A percentile compares a stretch with the other conserved stretches of the same genome.
phyloP scores from a whole-genome alignment of 2,888 invertebrate genomes.

The Pediacus dermestoides region DNA sequence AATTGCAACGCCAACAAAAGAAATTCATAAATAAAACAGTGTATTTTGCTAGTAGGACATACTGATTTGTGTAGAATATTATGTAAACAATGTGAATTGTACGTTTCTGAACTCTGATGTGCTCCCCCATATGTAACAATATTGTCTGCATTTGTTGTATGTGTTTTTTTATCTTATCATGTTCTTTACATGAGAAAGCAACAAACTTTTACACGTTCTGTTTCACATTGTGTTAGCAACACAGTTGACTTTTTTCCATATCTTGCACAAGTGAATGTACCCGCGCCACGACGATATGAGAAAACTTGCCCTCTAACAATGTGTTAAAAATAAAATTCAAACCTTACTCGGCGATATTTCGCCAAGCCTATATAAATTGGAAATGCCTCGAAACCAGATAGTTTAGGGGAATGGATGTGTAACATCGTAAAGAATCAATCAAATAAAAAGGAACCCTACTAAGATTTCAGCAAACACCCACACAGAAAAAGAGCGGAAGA shows the following conservation, averaged over 20 bases:
- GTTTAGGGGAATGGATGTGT: background rate
- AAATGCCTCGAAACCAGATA: background rate
- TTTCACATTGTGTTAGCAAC: slow-evolving; percentile 12
- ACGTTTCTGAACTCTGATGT: slow-evolving; percentile 15
- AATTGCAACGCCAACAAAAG: slow-evolving; percentile 25
- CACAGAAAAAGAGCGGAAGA: background rate
- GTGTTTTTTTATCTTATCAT: slow-evolving; percentile 24
- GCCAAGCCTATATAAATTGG: background rate
- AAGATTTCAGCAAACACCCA: background rate
- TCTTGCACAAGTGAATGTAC: too few relatives aligned
- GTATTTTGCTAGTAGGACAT: slow-evolving; percentile 27
- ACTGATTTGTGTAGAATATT: slow-evolving; percentile 32
- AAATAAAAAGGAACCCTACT: too few relatives aligned
- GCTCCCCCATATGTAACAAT: too few relatives aligned
- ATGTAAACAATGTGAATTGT: slow-evolving; percentile 27
- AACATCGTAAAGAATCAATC: slow-evolving; percentile 1
- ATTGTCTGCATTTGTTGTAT: too few relatives aligned
- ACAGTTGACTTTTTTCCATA: too few relatives aligned
- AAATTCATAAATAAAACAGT: slow-evolving; percentile 35
- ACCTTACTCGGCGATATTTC: slow-evolving; percentile 1
- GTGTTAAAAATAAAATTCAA: too few relatives aligned
- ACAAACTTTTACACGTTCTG: slow-evolving; percentile 16
- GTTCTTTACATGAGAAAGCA: slow-evolving; percentile 18
- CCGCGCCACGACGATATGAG: too few relatives aligned
- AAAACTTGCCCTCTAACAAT: too few relatives aligned